phyloP scores from a whole-genome alignment of 2,888 invertebrate species.

The Macrosiphum euphorbiae region DNA sequence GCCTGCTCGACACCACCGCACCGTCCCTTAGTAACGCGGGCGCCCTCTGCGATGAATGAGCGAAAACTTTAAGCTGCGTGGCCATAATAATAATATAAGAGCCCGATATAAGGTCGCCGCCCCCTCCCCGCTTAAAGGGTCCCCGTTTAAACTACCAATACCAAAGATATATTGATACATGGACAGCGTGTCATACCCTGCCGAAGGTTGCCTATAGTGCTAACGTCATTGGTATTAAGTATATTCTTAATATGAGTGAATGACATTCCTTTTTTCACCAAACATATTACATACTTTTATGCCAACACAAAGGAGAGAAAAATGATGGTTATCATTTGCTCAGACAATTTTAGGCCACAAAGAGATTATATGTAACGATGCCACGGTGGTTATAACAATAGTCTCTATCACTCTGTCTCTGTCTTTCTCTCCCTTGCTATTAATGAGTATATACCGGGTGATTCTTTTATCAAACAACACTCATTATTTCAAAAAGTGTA shows the following conservation, averaged over 20 bases:
- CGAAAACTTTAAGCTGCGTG: neutral
- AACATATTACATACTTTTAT: neutral
- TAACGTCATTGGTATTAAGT: neutral
- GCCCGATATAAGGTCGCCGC: neutral
- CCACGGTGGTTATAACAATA: neutral
- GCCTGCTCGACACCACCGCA: conserved; percentile 6
- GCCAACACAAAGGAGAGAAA: neutral
- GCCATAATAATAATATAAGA: neutral
- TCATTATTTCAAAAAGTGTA: too few species aligned
- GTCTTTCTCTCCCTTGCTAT: neutral
- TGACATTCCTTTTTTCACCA: neutral
- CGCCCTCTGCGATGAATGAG: neutral
- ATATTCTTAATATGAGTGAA: neutral
- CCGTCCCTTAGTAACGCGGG: neutral
- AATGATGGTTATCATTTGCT: neutral
- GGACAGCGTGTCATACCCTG: neutral
- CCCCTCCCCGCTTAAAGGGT: neutral
- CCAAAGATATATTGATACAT: neutral
- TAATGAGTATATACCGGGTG: too few species aligned
- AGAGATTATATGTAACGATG: neutral
- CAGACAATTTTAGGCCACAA: neutral
- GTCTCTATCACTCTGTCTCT: neutral
- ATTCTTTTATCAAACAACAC: too few species aligned
- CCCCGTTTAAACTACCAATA: neutral
- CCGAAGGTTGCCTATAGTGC: neutral